phyloP scores from a whole-genome alignment of 2,888 invertebrate species.

The Drosophila mettleri region DNA sequence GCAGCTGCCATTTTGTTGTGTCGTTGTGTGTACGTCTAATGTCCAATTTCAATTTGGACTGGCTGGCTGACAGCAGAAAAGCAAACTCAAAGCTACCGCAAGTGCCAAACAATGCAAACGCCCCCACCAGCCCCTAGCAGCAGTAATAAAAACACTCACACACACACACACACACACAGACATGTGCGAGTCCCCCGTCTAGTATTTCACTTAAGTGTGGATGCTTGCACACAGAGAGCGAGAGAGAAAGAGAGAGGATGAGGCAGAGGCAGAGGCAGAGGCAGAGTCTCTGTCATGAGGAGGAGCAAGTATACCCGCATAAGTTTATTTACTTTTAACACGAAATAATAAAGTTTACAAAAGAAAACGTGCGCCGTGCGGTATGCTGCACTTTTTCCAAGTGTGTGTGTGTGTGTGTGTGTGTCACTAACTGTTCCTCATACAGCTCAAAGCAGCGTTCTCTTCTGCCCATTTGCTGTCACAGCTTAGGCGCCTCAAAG shows the following conservation, averaged over 20 bases:
- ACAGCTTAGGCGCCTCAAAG: conserved; percentile 55
- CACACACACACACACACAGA: conserved; percentile 13
- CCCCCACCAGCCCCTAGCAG: conserved; percentile 18
- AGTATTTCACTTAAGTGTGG: conserved; percentile 68
- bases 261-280: background rate
- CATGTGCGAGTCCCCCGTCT: conserved; percentile 42
- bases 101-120: conserved; percentile 79
- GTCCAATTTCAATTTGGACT: conserved; percentile 79
- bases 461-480: conserved; percentile 30
- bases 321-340: conserved; percentile 80
- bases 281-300: background rate
- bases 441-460: conserved; percentile 6
- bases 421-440: conserved; percentile 31
- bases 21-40: conserved; percentile 74
- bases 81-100: conserved; percentile 65
- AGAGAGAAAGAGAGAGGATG: conserved; percentile 9
- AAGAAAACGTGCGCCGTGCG: conserved; percentile 75
- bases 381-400: conserved; percentile 61
- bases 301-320: conserved; percentile 45
- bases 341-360: conserved; percentile 80
- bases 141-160: conserved; percentile 4
- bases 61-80: conserved; percentile 19
- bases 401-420: conserved; percentile 12
- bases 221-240: conserved; percentile 36
- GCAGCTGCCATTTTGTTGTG: conserved; percentile 65